phyloP scores from a whole-genome alignment of 2,113 vertebrate genomes.

The Oreochromis tanganicae region DNA sequence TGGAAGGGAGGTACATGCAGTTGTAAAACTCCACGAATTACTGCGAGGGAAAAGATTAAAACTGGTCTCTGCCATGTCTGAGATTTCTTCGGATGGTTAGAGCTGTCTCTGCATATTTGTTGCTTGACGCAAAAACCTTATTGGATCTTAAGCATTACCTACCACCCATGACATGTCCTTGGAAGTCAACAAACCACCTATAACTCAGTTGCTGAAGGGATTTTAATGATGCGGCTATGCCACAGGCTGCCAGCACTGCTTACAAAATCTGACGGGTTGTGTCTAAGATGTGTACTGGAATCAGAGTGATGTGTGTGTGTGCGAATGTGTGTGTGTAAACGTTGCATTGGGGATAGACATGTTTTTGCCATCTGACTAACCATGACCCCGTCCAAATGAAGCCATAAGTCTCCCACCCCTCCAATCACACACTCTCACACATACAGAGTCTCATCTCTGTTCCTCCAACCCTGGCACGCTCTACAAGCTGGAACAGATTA shows the following conservation, averaged over 20 bases:
- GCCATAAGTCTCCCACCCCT: conserved; percentile 18
- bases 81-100: conserved; percentile 30
- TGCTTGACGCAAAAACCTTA: conserved; percentile 45
- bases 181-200: conserved; percentile 66
- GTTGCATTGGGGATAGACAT: neutral
- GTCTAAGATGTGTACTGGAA: conserved; percentile 44
- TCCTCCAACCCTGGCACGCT: conserved; percentile 54
- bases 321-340: neutral
- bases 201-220: conserved; percentile 60
- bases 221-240: conserved; percentile 55
- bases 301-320: neutral
- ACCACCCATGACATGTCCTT: conserved; percentile 55
- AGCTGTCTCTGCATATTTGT: conserved; percentile 60
- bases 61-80: conserved; percentile 2
- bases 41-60: neutral
- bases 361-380: conserved; percentile 50
- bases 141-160: conserved; percentile 53
- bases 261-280: conserved; percentile 31
- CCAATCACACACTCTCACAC: neutral
- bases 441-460: conserved; percentile 33
- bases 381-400: conserved; percentile 65
- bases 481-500: conserved; percentile 76
- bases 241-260: conserved; percentile 47
- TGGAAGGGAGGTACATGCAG: neutral
- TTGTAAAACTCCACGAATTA: conserved; percentile 19